Evolutionary conservation across 2,797 vertebrate species (phyloP).

Genomic region (Myoxocephalus aenaeus): DNA sequence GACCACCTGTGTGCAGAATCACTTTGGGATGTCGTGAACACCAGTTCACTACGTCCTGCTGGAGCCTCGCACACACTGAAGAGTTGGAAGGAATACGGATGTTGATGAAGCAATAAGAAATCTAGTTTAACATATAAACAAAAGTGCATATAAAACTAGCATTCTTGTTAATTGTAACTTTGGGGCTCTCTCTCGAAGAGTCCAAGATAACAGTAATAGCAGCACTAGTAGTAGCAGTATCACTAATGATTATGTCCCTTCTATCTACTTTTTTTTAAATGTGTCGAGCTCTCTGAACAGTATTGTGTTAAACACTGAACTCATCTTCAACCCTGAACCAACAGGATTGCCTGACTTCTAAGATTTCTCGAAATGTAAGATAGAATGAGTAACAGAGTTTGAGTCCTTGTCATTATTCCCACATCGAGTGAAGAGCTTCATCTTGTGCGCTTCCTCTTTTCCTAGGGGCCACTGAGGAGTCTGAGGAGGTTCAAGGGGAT

Average conservation of each 20-base stretch:
- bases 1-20: no score
- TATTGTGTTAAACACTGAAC: not conserved
- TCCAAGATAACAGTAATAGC: not conserved
- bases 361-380: not conserved
- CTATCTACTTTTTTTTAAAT: not conserved
- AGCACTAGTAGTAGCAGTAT: not conserved
- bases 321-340: not conserved
- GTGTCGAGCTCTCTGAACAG: no score
- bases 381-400: not conserved
- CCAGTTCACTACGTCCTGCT: no score
- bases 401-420: not conserved
- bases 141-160: not conserved
- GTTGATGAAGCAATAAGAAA: not conserved
- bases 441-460: constrained; percentile 13
- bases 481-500: constrained; percentile 91
- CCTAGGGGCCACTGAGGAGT: constrained; percentile 91
- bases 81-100: not conserved
- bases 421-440: not conserved
- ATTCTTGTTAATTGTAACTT: not conserved
- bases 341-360: not conserved
- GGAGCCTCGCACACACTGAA: no score
- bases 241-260: no score
- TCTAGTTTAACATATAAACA: not conserved
- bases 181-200: no score
- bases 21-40: no score